These are phyloP conservation scores for Papilio polytes DNA, from an alignment of 1,140 invertebrate genomes.

Conservation along the genomic window DNA sequence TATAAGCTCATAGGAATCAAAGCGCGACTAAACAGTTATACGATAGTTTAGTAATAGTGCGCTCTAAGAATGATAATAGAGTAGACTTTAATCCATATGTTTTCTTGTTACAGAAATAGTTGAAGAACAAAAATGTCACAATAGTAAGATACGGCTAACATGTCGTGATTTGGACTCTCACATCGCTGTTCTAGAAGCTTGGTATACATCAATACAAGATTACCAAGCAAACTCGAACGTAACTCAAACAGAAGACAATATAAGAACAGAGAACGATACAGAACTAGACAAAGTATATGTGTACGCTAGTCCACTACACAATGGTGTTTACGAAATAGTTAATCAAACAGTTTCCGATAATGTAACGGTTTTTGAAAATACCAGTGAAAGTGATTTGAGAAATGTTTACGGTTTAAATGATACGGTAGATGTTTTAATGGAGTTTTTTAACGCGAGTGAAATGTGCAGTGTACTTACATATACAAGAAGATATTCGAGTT, in stretches of 20 bases:
- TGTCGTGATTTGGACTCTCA: constrained; percentile 81
- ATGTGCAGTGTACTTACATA: constrained; percentile 64
- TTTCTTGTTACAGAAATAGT: constrained; percentile 83
- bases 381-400: constrained; percentile 51
- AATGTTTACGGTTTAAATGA: constrained; percentile 55
- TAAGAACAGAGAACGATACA: constrained; percentile 70
- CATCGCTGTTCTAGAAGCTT: constrained; percentile 82
- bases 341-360: constrained; percentile 68
- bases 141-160: constrained; percentile 79
- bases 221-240: constrained; percentile 57
- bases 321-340: constrained; percentile 71
- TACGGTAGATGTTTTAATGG: constrained; percentile 56
- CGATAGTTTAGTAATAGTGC: background rate
- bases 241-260: constrained; percentile 52
- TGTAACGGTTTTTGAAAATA: constrained; percentile 46
- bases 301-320: constrained; percentile 76
- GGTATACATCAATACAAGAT: constrained; percentile 74
- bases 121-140: constrained; percentile 81
- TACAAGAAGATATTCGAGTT: constrained; percentile 69
- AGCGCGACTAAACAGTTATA: no score
- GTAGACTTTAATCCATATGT: background rate
- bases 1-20: no score
- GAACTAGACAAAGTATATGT: constrained; percentile 70
- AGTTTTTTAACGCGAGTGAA: constrained; percentile 60
- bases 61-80: background rate